Conservation (phyloP, 1,140 invertebrate genomes). For the Belonocnema kinseyi region DNA sequence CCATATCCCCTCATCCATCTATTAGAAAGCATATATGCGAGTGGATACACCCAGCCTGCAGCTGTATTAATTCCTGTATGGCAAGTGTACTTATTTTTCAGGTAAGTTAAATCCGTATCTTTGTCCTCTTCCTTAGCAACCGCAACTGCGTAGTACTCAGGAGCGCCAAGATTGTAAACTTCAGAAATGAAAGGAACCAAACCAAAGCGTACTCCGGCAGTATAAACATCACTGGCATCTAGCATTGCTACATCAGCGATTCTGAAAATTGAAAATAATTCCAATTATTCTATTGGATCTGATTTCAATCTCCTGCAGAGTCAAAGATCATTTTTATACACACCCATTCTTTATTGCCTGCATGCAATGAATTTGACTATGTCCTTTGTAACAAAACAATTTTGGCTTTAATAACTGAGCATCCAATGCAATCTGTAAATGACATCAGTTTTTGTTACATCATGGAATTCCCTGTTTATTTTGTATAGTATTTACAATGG, state of each 20-base stretch:
- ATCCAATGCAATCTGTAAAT: slow-evolving; percentile 85
- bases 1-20: slow-evolving; percentile 94
- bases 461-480: slow-evolving; percentile 14
- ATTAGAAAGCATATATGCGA: slow-evolving; percentile 95
- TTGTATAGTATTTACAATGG: slow-evolving; percentile 39
- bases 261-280: slow-evolving; percentile 45
- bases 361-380: slow-evolving; percentile 94
- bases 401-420: slow-evolving; percentile 92
- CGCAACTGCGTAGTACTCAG: slow-evolving; percentile 95
- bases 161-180: slow-evolving; percentile 89
- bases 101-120: slow-evolving; percentile 89
- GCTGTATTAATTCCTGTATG: slow-evolving; percentile 94
- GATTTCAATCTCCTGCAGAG: not conserved
- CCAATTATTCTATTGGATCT: slow-evolving; percentile 3
- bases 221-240: slow-evolving; percentile 96
- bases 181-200: slow-evolving; percentile 93
- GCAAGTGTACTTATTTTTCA: slow-evolving; percentile 92
- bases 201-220: slow-evolving; percentile 87
- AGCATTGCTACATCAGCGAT: slow-evolving; percentile 90
- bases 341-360: slow-evolving; percentile 84
- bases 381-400: slow-evolving; percentile 89
- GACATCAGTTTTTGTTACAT: slow-evolving; percentile 31
- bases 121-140: slow-evolving; percentile 93
- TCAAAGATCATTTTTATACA: slow-evolving; percentile 44
- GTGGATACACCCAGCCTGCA: slow-evolving; percentile 96